Evolutionary conservation across 2,113 vertebrate genomes (phyloP), one percentile per base, ranked within the genome.

Genomic region (Poecilia latipinna): DNA sequence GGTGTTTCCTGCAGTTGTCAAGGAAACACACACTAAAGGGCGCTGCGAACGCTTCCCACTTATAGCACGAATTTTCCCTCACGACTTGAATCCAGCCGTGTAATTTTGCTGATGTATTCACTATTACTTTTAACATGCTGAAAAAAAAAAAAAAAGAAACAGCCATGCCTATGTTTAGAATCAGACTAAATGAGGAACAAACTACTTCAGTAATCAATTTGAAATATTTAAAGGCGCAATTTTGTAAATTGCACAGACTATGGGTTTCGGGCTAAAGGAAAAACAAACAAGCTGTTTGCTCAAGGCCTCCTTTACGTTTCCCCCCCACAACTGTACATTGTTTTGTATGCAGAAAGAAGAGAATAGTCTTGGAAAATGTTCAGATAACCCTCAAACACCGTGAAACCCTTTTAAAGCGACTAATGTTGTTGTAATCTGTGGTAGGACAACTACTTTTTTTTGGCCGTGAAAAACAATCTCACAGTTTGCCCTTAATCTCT

Each of bases 101-200:
- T 71, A 83, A 87, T 80, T 51, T 62, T 26, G 37, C 79, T 82
- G 80, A 82, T 77, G 48, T 77, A 69, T 63, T 61, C 73, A 74
- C 44, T 85, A 77, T 32, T 19, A 77, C 80, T 78, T 84, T 77
- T 44, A 67, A 65, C 72, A 32, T 17, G 35, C 44, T 62, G 63
- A 1, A 28, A 28, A 28, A 28, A 28, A 28, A 28, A 28, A 28
- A 28, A 28, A 28, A 29, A 37, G 39, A 4, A 66, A 8, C 8
- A 51, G 72, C 13, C 32, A 63, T 33, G 75, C 67, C 24, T 8
- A 26, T 70, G 33, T 67, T 62, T 33, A 37, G 57, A 8, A 57
- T 65, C 37, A 62, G 51, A 39, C n/a, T 29, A 57, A 79, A 63
- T 60, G 70, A 84, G 74, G 37, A 86, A 68, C n/a, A 32, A 57